Evolutionary conservation across 2,797 vertebrate species (phyloP).

Genomic region (Coranthus polyacanthus): DNA sequence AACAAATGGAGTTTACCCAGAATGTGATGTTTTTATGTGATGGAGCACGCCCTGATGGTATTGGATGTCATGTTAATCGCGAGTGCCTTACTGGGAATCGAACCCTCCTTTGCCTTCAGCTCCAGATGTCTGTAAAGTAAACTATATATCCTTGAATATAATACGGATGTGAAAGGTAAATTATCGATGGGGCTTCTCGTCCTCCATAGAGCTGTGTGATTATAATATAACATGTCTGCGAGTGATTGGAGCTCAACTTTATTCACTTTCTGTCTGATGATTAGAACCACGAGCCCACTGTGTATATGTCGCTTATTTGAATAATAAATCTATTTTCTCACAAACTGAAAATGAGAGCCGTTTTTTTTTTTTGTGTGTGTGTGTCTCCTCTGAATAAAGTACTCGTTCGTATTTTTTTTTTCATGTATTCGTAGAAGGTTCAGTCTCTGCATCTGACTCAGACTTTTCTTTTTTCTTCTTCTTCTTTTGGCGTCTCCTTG

Average conservation of each 20-base stretch:
- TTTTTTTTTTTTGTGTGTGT: constrained; percentile 1
- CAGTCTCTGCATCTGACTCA: too few species aligned
- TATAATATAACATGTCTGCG: constrained; percentile 28
- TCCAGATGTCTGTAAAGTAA: constrained; percentile 54
- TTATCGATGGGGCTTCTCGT: constrained; percentile 21
- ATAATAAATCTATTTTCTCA: constrained; percentile 83
- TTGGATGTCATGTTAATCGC: constrained; percentile 32
- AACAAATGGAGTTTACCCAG: constrained; percentile 5
- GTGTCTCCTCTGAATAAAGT: background rate
- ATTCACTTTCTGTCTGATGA: constrained; percentile 49
- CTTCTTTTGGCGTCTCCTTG: too few species aligned
- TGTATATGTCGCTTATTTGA: constrained; percentile 66
- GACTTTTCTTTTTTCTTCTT: too few species aligned
- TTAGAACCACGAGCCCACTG: constrained; percentile 59
- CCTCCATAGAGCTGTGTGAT: constrained; percentile 17
- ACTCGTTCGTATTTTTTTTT: too few species aligned
- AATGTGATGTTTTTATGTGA: constrained; percentile 8
- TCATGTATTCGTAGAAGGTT: too few species aligned
- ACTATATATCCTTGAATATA: constrained; percentile 50
- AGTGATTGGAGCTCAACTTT: constrained; percentile 29
- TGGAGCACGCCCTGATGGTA: constrained; percentile 3
- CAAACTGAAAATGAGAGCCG: constrained; percentile 30
- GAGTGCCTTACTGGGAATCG: constrained; percentile 62
- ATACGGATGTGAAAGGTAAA: constrained; percentile 44
- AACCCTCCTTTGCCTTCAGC: constrained; percentile 39